phyloP scores from a whole-genome alignment of 2,888 invertebrate species.

The Hydriomena furcata region DNA sequence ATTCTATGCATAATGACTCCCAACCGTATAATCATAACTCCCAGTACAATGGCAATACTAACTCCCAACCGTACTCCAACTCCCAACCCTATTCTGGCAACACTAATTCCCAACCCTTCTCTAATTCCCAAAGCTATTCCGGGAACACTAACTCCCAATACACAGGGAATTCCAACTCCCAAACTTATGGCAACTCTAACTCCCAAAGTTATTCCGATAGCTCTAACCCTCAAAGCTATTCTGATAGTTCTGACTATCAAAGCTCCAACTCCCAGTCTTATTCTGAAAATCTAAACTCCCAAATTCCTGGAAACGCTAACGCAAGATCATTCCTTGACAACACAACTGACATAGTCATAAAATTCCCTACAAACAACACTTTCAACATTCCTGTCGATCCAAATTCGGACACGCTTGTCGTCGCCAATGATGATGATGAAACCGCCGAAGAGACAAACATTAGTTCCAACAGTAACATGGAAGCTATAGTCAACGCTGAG shows the following conservation, averaged over 20 bases:
- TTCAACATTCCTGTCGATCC: slow-evolving; percentile 68
- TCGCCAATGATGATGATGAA: slow-evolving; percentile 60
- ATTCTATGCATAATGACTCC: slow-evolving; percentile 46
- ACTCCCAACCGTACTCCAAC: slow-evolving; percentile 6
- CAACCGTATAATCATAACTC: slow-evolving; percentile 11
- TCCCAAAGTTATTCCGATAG: slow-evolving; percentile 13
- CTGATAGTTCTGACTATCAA: slow-evolving; percentile 8
- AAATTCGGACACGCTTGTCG: slow-evolving; percentile 71
- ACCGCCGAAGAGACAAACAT: slow-evolving; percentile 59
- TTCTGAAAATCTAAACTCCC: slow-evolving; percentile 2
- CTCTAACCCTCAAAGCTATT: slow-evolving; percentile 8
- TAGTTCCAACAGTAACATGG: slow-evolving; percentile 64
- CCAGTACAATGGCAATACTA: slow-evolving; percentile 8
- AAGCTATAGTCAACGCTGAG: slow-evolving; percentile 68
- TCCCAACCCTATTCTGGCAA: slow-evolving; percentile 20
- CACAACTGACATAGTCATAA: slow-evolving; percentile 53
- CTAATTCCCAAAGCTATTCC: slow-evolving; percentile 56
- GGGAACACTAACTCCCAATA: slow-evolving; percentile 23
- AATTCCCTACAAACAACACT: slow-evolving; percentile 60
- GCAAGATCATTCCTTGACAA: slow-evolving; percentile 13
- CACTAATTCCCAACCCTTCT: slow-evolving; percentile 15
- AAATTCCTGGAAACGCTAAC: slow-evolving; percentile 2
- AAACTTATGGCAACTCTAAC: slow-evolving; percentile 11
- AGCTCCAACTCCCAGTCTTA: slow-evolving; percentile 2
- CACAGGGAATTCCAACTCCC: slow-evolving; percentile 16